Percentiles rank a stretch among this genome's conserved stretches.
Conservation (phyloP, 1,140 invertebrate genomes). For the Tetramorium parvispinum region DNA sequence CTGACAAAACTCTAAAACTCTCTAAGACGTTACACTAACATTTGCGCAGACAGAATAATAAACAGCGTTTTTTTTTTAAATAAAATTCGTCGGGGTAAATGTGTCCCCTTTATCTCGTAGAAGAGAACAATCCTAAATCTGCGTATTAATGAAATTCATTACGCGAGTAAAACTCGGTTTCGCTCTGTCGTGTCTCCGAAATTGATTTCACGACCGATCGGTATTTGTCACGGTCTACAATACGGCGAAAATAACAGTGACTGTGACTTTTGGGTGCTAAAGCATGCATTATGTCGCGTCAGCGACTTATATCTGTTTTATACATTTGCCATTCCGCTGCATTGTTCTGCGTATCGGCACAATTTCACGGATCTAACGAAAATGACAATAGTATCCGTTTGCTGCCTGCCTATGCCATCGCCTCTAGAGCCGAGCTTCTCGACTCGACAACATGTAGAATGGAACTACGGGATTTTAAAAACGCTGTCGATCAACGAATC, state of each 20-base stretch:
- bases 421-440: constrained; percentile 55
- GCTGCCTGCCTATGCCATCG: constrained; percentile 78
- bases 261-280: background rate
- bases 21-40: background rate
- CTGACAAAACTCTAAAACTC: background rate
- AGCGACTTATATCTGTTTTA: background rate
- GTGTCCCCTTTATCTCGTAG: background rate
- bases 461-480: constrained; percentile 72
- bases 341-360: background rate
- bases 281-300: constrained; percentile 14
- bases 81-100: background rate
- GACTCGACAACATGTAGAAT: constrained; percentile 71
- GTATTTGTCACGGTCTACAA: background rate
- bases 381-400: background rate
- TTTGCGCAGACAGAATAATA: background rate
- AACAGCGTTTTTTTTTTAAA: background rate
- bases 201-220: background rate
- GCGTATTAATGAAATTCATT: background rate
- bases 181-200: background rate
- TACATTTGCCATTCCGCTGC: background rate
- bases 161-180: background rate
- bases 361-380: background rate
- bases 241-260: background rate
- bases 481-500: constrained; percentile 73
- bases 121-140: background rate